Evolutionary conservation across 2,113 vertebrate species (phyloP).

Genomic region (Taxidea taxus): DNA sequence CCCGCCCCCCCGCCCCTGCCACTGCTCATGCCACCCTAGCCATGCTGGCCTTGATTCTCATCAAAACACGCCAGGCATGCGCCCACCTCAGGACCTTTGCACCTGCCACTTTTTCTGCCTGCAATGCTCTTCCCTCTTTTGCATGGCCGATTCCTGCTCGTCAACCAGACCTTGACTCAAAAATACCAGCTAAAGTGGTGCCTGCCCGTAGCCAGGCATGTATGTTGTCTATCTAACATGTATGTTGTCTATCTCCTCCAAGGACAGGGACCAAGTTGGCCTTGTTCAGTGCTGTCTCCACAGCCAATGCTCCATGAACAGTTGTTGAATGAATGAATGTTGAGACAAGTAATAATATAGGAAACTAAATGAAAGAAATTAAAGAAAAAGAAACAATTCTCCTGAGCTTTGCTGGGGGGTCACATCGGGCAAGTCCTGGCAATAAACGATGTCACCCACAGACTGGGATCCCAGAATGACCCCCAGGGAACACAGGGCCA

Average conservation of each 20-base stretch:
- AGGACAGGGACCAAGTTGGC: not conserved
- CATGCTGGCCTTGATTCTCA: not conserved
- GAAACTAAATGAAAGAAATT: not conserved
- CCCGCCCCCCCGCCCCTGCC: not conserved
- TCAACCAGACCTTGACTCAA: not conserved
- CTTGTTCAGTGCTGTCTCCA: not conserved
- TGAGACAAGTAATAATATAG: not conserved
- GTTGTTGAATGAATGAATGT: not conserved
- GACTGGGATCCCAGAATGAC: not conserved
- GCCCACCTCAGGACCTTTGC: not conserved
- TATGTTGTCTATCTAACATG: not conserved
- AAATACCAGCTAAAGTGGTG: not conserved
- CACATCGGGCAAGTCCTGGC: not conserved
- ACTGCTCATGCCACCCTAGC: not conserved
- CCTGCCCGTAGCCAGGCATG: not conserved
- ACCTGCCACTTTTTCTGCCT: not conserved
- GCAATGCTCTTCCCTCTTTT: not conserved
- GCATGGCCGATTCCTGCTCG: not conserved
- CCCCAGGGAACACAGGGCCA: not conserved
- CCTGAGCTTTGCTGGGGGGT: not conserved
- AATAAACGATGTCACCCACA: not conserved
- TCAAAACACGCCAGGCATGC: not conserved
- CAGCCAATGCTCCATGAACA: not conserved
- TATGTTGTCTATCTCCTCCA: not conserved
- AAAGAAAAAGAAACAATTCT: not conserved